Evolutionary conservation across 2,797 vertebrate genomes (phyloP).

Genomic region (Brachyalestes nurse): DNA sequence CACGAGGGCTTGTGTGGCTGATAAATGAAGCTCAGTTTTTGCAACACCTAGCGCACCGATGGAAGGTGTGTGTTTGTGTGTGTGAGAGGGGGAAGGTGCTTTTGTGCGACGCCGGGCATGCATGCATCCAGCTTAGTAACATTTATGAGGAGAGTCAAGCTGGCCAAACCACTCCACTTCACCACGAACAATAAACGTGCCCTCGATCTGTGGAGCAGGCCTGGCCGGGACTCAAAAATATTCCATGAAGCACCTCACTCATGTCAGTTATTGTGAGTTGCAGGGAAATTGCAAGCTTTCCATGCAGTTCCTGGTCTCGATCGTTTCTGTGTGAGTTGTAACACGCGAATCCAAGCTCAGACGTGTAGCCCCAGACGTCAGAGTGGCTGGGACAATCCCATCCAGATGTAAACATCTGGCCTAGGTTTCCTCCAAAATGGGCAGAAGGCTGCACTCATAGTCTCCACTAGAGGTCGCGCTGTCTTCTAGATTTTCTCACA

Average conservation of each 20-base stretch:
- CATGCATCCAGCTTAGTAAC: not conserved
- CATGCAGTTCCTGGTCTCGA: not conserved
- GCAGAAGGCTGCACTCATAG: conserved; percentile 2
- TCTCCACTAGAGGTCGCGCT: conserved; percentile 57
- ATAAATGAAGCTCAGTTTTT: not conserved
- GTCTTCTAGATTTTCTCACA: not conserved
- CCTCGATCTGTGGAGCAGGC: not conserved
- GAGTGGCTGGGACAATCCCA: conserved; percentile 8
- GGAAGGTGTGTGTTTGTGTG: no score
- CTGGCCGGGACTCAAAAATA: not conserved
- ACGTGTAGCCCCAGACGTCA: conserved; percentile 16
- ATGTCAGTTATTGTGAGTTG: not conserved
- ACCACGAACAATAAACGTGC: not conserved
- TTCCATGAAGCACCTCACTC: not conserved
- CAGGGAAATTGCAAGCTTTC: not conserved
- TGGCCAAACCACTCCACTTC: not conserved
- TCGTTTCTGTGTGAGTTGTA: not conserved
- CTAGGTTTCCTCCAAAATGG: conserved; percentile 27
- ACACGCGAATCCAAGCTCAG: not conserved
- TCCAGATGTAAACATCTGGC: conserved; percentile 57
- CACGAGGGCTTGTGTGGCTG: conserved; percentile 3
- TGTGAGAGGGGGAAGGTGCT: not conserved
- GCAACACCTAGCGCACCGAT: not conserved
- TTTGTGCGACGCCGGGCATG: conserved; percentile 15
- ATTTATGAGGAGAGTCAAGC: not conserved